Base-by-base conservation (phyloP, 1,140 invertebrate species). In the Ptiloglossa arizonensis region DNA sequence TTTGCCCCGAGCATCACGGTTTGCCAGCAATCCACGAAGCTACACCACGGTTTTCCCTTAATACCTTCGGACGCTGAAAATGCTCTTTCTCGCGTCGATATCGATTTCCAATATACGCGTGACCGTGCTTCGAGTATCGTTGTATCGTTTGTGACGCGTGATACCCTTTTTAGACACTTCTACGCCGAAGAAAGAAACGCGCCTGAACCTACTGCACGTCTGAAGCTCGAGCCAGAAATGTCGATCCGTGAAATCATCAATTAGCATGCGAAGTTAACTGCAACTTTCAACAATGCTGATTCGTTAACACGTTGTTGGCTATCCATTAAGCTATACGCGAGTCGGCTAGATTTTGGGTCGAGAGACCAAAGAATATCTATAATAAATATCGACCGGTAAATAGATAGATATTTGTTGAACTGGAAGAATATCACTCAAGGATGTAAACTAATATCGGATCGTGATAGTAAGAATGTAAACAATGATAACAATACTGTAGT, bases 171-270 rank as follows among this genome's bases (percentile, higher is more conserved):
- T 68, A 66, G 62, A 22, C 19, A 38, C 59, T 19, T 4, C 29
- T 19, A 22, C 59, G n/a, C 48, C 35, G 54, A 27, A 76, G 41
- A 24, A 62, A 64, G 52, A 41, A 60, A 60, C 54, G 32, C 41
- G 59, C 73, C 66, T 59, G 54, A 76, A 41, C 73, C 35, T 29
- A 59, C 64, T n/a, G 4, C 32, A 13, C 22, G 64, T 17, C 24
- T 50, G 73, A 76, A 66, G 35, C 41, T 60, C 41, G 50, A 48
- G 13, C 17, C 19, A 60, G 54, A 66, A 69, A 76, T 69, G 73
- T 41, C 73, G 52, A 60, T 5, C 32, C 64, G 19, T 76, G 73
- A 76, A 76, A 76, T 69, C 73, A 69, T 69, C 64, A 52, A 5
- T 17, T 38, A 19, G 29, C 63, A 35, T 72, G 57, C 50, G 2